phyloP scores from a whole-genome alignment of 92 coral and sea anemone genomes.

The Heteractis magnifica region DNA sequence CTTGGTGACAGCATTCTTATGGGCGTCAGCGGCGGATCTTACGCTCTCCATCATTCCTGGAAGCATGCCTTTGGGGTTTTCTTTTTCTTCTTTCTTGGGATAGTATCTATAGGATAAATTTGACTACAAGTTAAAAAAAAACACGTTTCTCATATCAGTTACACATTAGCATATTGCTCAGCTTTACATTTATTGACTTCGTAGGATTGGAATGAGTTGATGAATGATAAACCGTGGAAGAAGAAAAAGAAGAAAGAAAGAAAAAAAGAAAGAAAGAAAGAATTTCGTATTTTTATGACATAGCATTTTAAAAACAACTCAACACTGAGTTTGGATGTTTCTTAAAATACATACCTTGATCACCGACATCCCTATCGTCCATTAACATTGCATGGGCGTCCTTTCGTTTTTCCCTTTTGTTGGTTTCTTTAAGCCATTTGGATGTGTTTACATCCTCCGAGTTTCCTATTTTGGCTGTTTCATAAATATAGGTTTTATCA shows the following conservation, averaged over 20 bases:
- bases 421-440: slow-evolving; percentile 4
- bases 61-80: too few relatives aligned
- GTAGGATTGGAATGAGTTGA: background rate
- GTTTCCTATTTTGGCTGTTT: background rate
- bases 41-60: slow-evolving; percentile 10
- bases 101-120: background rate
- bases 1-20: slow-evolving; percentile 3
- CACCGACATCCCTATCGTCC: slow-evolving; percentile 2
- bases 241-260: background rate
- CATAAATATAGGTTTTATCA: background rate
- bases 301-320: too few relatives aligned
- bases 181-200: background rate
- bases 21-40: slow-evolving; percentile 1
- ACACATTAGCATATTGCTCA: background rate
- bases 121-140: background rate
- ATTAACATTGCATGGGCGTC: background rate
- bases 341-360: background rate
- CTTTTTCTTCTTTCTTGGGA: background rate
- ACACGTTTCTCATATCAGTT: too few relatives aligned
- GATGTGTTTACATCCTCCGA: background rate
- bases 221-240: background rate
- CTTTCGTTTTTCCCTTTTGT: slow-evolving; percentile 6
- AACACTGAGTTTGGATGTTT: too few relatives aligned
- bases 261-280: background rate
- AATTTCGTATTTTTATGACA: background rate